Evolutionary conservation across 2,888 invertebrate species (phyloP).

Genomic region (Lithophane socia): DNA sequence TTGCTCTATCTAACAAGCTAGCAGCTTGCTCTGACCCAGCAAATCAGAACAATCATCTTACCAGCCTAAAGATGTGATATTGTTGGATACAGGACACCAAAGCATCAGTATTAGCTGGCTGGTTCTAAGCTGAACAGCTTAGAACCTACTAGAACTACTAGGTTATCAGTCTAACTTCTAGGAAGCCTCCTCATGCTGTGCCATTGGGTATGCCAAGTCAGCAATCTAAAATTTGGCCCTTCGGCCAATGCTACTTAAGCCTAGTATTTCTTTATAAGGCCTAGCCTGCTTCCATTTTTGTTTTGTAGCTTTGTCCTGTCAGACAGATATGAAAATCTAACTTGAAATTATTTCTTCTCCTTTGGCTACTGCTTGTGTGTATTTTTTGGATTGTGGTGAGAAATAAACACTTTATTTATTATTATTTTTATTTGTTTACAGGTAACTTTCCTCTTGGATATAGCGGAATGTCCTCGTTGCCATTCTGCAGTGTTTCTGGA

Average conservation of each 20-base stretch:
- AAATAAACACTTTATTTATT: too few species aligned
- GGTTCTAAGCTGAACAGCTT: neutral
- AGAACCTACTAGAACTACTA: too few species aligned
- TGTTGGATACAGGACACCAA: neutral
- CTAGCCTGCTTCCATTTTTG: neutral
- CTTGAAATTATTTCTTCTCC: conserved; percentile 23
- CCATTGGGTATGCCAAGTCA: neutral
- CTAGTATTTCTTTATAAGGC: too few species aligned
- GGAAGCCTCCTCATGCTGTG: neutral
- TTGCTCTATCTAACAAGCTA: neutral
- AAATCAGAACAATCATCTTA: neutral
- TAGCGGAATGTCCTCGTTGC: conserved; percentile 88
- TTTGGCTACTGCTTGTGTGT: too few species aligned
- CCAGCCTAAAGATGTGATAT: too few species aligned
- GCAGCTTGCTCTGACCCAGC: neutral
- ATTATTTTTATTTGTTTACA: conserved; percentile 69
- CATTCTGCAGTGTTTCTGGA: conserved; percentile 83
- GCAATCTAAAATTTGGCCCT: neutral
- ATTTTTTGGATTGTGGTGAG: too few species aligned
- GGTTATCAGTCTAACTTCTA: neutral
- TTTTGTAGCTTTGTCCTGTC: neutral
- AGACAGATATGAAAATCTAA: neutral
- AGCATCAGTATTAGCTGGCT: neutral
- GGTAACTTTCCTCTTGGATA: conserved; percentile 88
- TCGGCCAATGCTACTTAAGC: neutral